Conservation (phyloP, 2,888 invertebrate species). For the Cryptophagus acutangulus region DNA sequence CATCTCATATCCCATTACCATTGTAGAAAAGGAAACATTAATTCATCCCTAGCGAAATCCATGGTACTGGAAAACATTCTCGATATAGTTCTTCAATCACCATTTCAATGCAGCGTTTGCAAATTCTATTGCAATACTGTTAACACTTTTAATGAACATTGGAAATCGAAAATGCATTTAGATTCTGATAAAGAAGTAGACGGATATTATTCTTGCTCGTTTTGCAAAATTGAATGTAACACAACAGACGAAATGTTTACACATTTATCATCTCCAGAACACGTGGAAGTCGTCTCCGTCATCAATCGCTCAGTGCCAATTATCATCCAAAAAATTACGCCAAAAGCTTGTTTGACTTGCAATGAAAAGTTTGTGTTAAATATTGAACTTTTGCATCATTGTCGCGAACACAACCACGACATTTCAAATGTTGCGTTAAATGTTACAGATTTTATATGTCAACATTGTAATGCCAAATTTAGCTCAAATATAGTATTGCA, state of each 20-base stretch:
- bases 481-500: slow-evolving; percentile 64
- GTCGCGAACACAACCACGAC: slow-evolving; percentile 47
- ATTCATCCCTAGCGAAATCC: slow-evolving; percentile 53
- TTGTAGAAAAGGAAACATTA: slow-evolving; percentile 65
- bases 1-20: slow-evolving; percentile 84
- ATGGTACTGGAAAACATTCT: slow-evolving; percentile 73
- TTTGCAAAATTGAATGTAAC: slow-evolving; percentile 66
- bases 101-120: slow-evolving; percentile 81
- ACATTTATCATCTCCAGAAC: slow-evolving; percentile 63
- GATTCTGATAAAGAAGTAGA: slow-evolving; percentile 48
- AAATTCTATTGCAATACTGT: slow-evolving; percentile 78
- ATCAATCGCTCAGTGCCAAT: slow-evolving; percentile 79
- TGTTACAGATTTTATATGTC: slow-evolving; percentile 56
- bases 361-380: slow-evolving; percentile 67
- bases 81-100: slow-evolving; percentile 73
- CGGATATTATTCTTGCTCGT: slow-evolving; percentile 67
- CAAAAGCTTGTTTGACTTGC: slow-evolving; percentile 64
- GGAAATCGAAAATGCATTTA: slow-evolving; percentile 63
- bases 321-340: slow-evolving; percentile 63
- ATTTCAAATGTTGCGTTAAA: slow-evolving; percentile 18
- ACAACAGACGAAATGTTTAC: slow-evolving; percentile 61
- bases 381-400: slow-evolving; percentile 64
- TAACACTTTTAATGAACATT: slow-evolving; percentile 66
- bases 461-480: slow-evolving; percentile 57
- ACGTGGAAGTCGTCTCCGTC: slow-evolving; percentile 67